Conservation (phyloP, 2,797 vertebrate species). For the Melanotaenia trifasciata region DNA sequence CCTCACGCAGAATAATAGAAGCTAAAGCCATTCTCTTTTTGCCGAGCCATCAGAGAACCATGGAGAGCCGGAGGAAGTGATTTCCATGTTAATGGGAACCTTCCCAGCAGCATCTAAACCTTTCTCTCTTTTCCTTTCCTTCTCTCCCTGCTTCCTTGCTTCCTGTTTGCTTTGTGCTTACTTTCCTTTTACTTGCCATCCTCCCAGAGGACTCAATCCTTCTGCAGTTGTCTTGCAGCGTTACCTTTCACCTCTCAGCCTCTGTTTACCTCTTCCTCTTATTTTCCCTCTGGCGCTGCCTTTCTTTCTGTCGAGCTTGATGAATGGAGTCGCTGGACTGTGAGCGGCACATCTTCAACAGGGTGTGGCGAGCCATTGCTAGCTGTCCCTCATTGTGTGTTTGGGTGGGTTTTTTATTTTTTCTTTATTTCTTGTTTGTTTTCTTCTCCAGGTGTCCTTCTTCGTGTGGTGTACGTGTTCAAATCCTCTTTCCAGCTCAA, state of each 20-base stretch:
- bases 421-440: slow-evolving; percentile 16
- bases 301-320: slow-evolving; percentile 73
- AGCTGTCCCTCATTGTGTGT: slow-evolving; percentile 57
- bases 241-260: slow-evolving; percentile 70
- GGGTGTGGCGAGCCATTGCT: slow-evolving; percentile 65
- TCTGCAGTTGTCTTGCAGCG: slow-evolving; percentile 49
- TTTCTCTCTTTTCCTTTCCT: slow-evolving; percentile 30
- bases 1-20: slow-evolving; percentile 82
- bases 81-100: slow-evolving; percentile 86
- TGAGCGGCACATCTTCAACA: slow-evolving; percentile 70
- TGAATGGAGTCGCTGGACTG: slow-evolving; percentile 81
- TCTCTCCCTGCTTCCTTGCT: slow-evolving; percentile 34
- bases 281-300: slow-evolving; percentile 29
- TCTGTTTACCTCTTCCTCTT: slow-evolving; percentile 65
- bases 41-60: slow-evolving; percentile 77
- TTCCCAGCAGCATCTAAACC: slow-evolving; percentile 68
- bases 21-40: slow-evolving; percentile 81
- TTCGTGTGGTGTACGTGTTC: slow-evolving; percentile 24
- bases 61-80: slow-evolving; percentile 72
- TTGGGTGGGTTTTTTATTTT: slow-evolving; percentile 16
- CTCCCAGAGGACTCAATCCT: slow-evolving; percentile 42
- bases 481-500: slow-evolving; percentile 40
- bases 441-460: slow-evolving; percentile 31
- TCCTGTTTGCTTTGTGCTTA: slow-evolving; percentile 46
- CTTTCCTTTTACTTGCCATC: slow-evolving; percentile 49